Conservation (phyloP, 2,113 vertebrate species). For the Chaetura pelagica region DNA sequence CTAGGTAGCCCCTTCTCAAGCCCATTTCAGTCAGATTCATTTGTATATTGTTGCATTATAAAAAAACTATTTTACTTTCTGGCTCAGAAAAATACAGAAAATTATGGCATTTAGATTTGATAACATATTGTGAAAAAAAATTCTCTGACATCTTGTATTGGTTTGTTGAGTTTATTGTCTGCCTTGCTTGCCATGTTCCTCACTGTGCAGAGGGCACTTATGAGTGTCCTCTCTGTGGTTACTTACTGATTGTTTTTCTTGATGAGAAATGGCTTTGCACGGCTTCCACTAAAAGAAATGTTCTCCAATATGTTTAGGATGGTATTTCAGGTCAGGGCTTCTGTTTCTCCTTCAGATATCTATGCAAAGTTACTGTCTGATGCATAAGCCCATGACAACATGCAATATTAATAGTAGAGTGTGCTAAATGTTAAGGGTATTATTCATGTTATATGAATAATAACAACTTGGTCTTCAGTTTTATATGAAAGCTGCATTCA, state of each 20-base stretch:
- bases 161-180: neutral
- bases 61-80: neutral
- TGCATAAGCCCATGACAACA: neutral
- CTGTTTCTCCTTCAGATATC: neutral
- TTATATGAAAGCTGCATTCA: neutral
- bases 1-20: neutral
- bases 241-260: constrained; percentile 10
- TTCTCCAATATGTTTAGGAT: neutral
- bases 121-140: neutral
- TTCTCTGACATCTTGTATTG: neutral
- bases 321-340: neutral
- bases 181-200: neutral
- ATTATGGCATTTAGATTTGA: neutral
- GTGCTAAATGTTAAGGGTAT: neutral
- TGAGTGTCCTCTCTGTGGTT: neutral
- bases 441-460: neutral
- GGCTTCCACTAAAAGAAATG: neutral
- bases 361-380: neutral
- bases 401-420: neutral
- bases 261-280: neutral
- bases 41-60: fast-evolving
- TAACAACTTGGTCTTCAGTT: neutral
- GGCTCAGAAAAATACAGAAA: neutral
- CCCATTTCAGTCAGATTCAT: neutral
- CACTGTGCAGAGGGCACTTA: neutral